phyloP scores from a whole-genome alignment of 35 echinoderm and acorn worm species.

The Diadema setosum region DNA sequence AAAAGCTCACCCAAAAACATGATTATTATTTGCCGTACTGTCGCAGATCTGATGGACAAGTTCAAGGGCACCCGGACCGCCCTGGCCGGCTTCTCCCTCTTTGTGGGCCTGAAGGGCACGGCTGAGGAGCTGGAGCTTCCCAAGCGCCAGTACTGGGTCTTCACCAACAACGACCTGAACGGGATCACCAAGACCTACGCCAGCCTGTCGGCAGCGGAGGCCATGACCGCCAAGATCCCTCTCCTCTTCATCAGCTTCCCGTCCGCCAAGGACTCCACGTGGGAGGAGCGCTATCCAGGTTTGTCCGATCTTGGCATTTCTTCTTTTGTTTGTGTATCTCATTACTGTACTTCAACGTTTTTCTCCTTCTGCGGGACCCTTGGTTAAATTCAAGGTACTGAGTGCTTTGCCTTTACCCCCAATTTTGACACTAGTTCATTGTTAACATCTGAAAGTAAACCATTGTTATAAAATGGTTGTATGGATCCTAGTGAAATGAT shows the following conservation, averaged over 20 bases:
- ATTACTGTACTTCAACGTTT: too few relatives aligned
- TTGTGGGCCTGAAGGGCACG: conserved; percentile 77
- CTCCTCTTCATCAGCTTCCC: conserved; percentile 92
- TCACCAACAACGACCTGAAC: conserved; percentile 39
- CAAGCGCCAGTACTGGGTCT: conserved; percentile 58
- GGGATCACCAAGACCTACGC: conserved; percentile 36
- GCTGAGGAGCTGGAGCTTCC: conserved; percentile 64
- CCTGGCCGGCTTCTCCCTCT: conserved; percentile 60
- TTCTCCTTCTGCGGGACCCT: too few relatives aligned
- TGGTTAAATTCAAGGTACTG: too few relatives aligned
- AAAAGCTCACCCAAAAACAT: too few relatives aligned
- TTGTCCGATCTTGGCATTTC: too few relatives aligned
- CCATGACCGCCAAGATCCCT: conserved; percentile 29
- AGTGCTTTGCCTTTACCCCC: too few relatives aligned
- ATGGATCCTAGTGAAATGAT: too few relatives aligned
- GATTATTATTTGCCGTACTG: too few relatives aligned
- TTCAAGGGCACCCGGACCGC: conserved; percentile 65
- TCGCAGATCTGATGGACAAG: not conserved
- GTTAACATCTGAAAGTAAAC: too few relatives aligned
- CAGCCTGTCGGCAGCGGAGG: conserved; percentile 21
- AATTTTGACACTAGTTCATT: too few relatives aligned
- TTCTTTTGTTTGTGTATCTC: too few relatives aligned
- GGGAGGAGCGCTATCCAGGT: conserved; percentile 76
- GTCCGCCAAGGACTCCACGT: conserved; percentile 83
- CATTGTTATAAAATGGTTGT: too few relatives aligned